Evolutionary conservation across 2,797 vertebrate genomes (phyloP), one percentile per base, ranked within the genome.

Genomic region (Eulemur coronatus): DNA sequence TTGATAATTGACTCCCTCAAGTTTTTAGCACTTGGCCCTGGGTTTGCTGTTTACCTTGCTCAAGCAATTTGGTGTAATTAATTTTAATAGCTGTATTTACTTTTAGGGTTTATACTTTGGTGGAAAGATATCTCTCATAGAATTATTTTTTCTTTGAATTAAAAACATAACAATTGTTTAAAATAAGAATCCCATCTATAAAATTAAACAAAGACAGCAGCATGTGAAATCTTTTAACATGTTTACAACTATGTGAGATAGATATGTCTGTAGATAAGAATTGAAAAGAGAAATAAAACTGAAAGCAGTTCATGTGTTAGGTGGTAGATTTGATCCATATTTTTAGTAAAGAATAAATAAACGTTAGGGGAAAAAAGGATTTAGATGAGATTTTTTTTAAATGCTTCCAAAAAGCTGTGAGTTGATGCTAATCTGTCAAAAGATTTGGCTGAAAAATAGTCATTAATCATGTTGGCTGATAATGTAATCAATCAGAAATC

Each of bases 21-120:
- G 69, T 92, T 84, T 94, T 92, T 75, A 97, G 72, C 72, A 92
- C 38, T 96, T 89, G 33, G 9, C 41, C 35, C 35, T 96, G 57
- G 63, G 76, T 97, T 95, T 94, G 88, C 84, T 96, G 93, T 95
- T 96, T 96, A 87, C 87, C 90, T 98, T 95, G 72, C 92, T 97
- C 30, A 94, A 65, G 82, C 50, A 97, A 81, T 97, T 97, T 55
- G 91, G 18, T 96, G 24, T 94, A 97, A 96, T 97, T 98, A 97
- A 97, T 97, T 96, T 81, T 91, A 96, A 97, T 85, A 97, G 76
- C 86, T 97, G 24, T 87, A n/a, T 97, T 98, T 98, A 89, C 43
- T 97, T 97, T 63, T 96, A 70, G 73, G 91, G 57, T 97, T 98
- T 94, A 59, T 41, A 86, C 63, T 95, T 81, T 97, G 80, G 81